Evolutionary conservation across 2,888 invertebrate species (phyloP), one percentile per base, ranked within the genome.

Genomic region (Mimumesa dahlbomi): DNA sequence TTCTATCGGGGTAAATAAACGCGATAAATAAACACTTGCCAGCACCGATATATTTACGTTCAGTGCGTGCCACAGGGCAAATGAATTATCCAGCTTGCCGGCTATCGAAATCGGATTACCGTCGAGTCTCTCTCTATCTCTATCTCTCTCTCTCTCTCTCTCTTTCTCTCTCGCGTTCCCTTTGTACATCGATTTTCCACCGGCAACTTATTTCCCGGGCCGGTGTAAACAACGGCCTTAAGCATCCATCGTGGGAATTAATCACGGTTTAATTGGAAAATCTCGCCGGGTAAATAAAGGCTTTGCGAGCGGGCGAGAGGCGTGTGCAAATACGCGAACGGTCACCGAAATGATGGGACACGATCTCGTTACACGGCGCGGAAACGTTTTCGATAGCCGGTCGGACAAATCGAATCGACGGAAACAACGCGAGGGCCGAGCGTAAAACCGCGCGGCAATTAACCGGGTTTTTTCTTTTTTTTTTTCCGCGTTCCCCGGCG

Each of bases 231-330:
- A 77, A 65, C n/a, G 58, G 42, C 38, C 50, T 63, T 70, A 42
- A 58, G 70, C 6, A 72, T 59, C 66, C 73, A 73, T 75, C 70
- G 53, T 58, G 62, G 11, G 73, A 78, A 79, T 79, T 79, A 80
- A 82, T 82, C 77, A 71, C 74, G 40, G 63, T 75, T 78, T 81
- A 82, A 82, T 82, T 82, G 79, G 78, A 81, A 80, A 81, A 81
- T 78, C 79, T 78, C 76, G 58, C 56, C 57, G 63, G 65, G 71
- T 62, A 81, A 77, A 79, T 74, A 81, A 73, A 69, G 62, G 50
- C 34, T 52, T 25, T 52, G 40, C 49, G 40, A 31, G 54, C 40
- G 43, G 57, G 62, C 25, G 62, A 62, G 70, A 73, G 29, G 54
- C 40, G 43, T 57, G 62, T 21, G 62, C 65, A 73, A 73, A 73